These are phyloP conservation scores for Lagria hirta DNA, from an alignment of 2,888 invertebrate species.

Conservation along the genomic window DNA sequence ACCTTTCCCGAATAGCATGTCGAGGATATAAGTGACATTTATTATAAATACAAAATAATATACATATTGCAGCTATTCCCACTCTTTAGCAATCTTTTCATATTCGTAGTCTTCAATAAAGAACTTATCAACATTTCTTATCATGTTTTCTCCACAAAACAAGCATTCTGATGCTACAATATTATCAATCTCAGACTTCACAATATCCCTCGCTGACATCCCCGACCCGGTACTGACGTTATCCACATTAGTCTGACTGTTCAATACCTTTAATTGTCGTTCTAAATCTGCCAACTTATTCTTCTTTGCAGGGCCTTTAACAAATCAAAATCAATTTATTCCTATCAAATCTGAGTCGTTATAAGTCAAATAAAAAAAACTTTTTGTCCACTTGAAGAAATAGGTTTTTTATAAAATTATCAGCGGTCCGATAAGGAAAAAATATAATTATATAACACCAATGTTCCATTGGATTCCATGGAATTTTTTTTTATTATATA, in stretches of 20 bases:
- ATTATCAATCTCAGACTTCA: slow-evolving; percentile 83
- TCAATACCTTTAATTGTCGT: slow-evolving; percentile 61
- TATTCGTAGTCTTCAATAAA: slow-evolving; percentile 84
- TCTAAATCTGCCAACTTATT: slow-evolving; percentile 67
- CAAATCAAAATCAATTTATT: too few species aligned
- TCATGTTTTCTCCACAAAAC: slow-evolving; percentile 91
- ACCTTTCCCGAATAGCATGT: neutral
- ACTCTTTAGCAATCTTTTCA: slow-evolving; percentile 79
- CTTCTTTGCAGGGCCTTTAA: slow-evolving; percentile 59
- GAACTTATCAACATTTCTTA: slow-evolving; percentile 85
- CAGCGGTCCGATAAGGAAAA: too few species aligned
- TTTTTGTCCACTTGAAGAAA: neutral
- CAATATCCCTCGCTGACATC: slow-evolving; percentile 62
- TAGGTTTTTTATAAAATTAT: too few species aligned
- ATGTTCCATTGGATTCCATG: neutral
- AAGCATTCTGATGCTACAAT: slow-evolving; percentile 89
- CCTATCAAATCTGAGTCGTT: too few species aligned
- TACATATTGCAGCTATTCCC: slow-evolving; percentile 61
- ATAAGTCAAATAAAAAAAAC: too few species aligned
- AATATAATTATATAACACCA: too few species aligned
- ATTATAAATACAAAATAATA: neutral
- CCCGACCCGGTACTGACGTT: slow-evolving; percentile 57
- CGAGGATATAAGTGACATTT: neutral
- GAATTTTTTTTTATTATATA: too few species aligned
- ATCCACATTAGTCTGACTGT: slow-evolving; percentile 59